Percentiles rank a stretch among this genome's conserved stretches.
These are phyloP conservation scores for Gymnocheta viridis DNA, from an alignment of 2,888 invertebrate species.

Conservation along the genomic window DNA sequence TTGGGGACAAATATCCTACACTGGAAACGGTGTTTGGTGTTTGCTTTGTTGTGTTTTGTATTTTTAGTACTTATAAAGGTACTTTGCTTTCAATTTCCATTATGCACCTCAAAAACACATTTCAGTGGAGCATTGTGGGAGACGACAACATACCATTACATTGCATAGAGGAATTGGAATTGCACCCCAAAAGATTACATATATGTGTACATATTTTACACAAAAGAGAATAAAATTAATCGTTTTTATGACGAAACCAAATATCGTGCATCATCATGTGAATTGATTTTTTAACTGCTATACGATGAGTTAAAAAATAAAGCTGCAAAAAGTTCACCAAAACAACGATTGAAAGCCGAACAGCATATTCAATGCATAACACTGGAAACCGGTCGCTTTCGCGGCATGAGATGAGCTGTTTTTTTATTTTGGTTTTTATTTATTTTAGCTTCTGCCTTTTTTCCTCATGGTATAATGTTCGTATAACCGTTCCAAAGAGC, in stretches of 20 bases:
- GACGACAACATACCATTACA: constrained; percentile 41
- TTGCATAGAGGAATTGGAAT: constrained; percentile 9
- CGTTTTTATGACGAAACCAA: constrained; percentile 52
- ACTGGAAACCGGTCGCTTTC: constrained; percentile 47
- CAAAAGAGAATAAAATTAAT: constrained; percentile 34
- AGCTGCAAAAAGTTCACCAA: background rate
- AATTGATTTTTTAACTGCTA: constrained; percentile 70
- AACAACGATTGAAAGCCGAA: constrained; percentile 49
- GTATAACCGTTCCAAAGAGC: constrained; percentile 24
- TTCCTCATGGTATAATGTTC: background rate
- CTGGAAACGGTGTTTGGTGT: background rate
- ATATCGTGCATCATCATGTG: constrained; percentile 62
- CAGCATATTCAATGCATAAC: constrained; percentile 36
- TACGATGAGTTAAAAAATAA: constrained; percentile 18
- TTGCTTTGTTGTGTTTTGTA: background rate
- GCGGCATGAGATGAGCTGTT: constrained; percentile 27
- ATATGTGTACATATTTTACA: no score
- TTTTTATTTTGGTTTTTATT: constrained; percentile 7
- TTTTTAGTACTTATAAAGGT: background rate
- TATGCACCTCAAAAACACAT: constrained; percentile 32
- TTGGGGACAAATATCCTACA: no score
- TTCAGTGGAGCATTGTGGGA: constrained; percentile 9
- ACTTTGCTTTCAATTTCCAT: constrained; percentile 20
- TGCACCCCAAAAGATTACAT: constrained; percentile 53
- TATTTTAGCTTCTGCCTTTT: constrained; percentile 12